Evolutionary conservation across 2,113 vertebrate genomes (phyloP).

Genomic region (Limnothrissa miodon): DNA sequence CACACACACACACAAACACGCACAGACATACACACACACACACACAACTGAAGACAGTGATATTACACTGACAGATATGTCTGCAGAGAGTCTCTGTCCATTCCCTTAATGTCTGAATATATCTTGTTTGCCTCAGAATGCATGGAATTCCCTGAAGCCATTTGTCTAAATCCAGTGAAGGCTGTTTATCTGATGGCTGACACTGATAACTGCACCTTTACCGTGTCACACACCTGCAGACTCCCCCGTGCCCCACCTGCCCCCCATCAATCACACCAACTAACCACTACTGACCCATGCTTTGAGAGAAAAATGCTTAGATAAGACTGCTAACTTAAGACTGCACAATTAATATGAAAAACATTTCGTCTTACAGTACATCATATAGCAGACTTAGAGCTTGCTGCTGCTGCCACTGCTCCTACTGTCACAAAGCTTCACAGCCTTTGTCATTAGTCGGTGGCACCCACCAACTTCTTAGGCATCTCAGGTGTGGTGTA

Average conservation of each 20-base stretch:
- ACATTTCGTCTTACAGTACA: neutral
- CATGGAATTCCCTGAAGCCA: slow-evolving; percentile 68
- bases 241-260: slow-evolving; percentile 56
- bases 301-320: neutral
- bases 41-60: neutral
- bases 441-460: slow-evolving; percentile 64
- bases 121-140: slow-evolving; percentile 31
- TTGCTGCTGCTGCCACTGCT: neutral
- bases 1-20: neutral
- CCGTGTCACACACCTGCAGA: slow-evolving; percentile 37
- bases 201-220: slow-evolving; percentile 3
- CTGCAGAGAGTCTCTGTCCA: neutral
- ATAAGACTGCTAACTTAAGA: neutral
- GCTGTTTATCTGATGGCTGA: slow-evolving; percentile 24
- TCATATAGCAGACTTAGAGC: neutral
- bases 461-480: slow-evolving; percentile 65
- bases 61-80: neutral
- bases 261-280: slow-evolving; percentile 25
- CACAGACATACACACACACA: neutral
- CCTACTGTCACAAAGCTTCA: slow-evolving; percentile 27
- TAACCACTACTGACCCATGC: neutral
- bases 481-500: slow-evolving; percentile 49
- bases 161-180: slow-evolving; percentile 70
- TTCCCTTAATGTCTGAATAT: neutral
- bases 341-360: neutral